These are phyloP conservation scores for Lepidurus packardi DNA, from an alignment of 1,140 invertebrate species.

Conservation along the genomic window DNA sequence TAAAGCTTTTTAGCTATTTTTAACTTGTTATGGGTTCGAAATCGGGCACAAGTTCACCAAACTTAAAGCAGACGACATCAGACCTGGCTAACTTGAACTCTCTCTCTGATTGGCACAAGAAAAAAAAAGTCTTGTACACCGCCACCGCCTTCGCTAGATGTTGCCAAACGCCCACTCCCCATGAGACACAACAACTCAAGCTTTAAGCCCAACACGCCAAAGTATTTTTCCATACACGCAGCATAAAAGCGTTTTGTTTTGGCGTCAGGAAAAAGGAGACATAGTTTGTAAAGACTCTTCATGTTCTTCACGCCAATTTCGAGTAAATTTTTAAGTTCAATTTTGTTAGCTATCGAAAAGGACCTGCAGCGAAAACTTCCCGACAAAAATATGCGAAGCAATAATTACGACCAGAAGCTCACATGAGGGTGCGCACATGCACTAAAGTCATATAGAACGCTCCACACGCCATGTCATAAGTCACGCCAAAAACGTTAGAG, in stretches of 20 bases:
- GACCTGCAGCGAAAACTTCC: neutral
- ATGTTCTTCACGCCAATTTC: too few species aligned
- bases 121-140: neutral
- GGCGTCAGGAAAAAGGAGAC: neutral
- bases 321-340: too few species aligned
- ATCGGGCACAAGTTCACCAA: neutral
- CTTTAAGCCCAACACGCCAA: neutral
- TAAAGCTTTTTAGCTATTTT: slow-evolving; percentile 5
- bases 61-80: neutral
- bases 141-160: neutral
- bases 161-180: neutral
- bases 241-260: neutral
- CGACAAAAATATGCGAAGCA: neutral
- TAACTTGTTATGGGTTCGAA: neutral
- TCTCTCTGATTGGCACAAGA: neutral
- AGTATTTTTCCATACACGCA: neutral
- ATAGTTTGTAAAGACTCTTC: too few species aligned
- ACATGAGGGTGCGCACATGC: neutral
- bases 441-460: neutral
- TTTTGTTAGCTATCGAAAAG: too few species aligned
- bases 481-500: neutral
- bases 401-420: neutral
- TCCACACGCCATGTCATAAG: neutral
- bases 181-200: neutral
- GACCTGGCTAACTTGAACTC: neutral